Percentiles rank a stretch among this genome's conserved stretches.
These are phyloP conservation scores for Emydoidea blandingii DNA, from an alignment of 2,797 vertebrate species.

Conservation along the genomic window DNA sequence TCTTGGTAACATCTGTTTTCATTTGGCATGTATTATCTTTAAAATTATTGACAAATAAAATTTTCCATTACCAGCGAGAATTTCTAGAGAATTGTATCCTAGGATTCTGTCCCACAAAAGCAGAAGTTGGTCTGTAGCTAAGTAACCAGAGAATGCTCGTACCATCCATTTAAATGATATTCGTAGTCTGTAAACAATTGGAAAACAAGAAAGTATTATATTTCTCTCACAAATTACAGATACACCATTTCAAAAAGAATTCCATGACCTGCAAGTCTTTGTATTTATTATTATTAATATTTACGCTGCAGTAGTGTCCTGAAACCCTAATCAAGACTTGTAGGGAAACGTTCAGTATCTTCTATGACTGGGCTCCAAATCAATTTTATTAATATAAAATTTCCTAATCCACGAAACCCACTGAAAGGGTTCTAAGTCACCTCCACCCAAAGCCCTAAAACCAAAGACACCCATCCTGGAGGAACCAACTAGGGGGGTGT, in stretches of 20 bases:
- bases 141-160: slow-evolving; percentile 96
- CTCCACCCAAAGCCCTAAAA: background rate
- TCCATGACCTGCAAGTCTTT: background rate
- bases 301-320: background rate
- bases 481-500: too few species aligned
- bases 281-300: background rate
- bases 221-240: background rate
- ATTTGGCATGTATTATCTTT: background rate
- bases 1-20: background rate
- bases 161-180: slow-evolving; percentile 99
- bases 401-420: background rate
- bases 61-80: slow-evolving; percentile 89
- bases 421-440: slow-evolving; percentile 1
- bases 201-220: slow-evolving; percentile 31
- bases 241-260: background rate
- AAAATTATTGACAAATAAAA: background rate
- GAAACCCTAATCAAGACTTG: background rate
- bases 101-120: slow-evolving; percentile 98
- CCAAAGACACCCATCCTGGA: background rate
- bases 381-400: background rate
- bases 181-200: slow-evolving; percentile 85
- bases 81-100: slow-evolving; percentile 95
- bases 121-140: slow-evolving; percentile 97
- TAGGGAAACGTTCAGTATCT: background rate
- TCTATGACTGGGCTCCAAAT: background rate